phyloP scores from a whole-genome alignment of 1,140 invertebrate genomes.

The Hestina assimilis region DNA sequence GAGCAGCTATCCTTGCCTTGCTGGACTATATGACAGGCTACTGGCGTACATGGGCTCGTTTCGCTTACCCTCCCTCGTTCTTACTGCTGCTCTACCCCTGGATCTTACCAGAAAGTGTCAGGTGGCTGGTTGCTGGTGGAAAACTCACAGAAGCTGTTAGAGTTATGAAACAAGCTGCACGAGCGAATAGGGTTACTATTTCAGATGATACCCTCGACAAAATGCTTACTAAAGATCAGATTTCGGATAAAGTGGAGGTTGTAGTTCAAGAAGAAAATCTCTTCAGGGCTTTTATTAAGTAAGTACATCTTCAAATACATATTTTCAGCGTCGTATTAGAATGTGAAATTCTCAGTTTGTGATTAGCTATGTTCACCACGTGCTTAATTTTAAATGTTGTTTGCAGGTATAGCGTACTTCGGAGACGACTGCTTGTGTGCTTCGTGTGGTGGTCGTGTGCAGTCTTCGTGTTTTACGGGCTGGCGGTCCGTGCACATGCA shows the following conservation, averaged over 20 bases:
- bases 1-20: slow-evolving; percentile 83
- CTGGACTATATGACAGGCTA: slow-evolving; percentile 84
- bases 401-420: slow-evolving; percentile 50
- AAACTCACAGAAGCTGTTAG: slow-evolving; percentile 81
- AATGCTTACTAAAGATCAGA: slow-evolving; percentile 46
- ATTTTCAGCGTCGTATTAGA: not conserved
- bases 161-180: slow-evolving; percentile 81
- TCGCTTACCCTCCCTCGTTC: slow-evolving; percentile 84
- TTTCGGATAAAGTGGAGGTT: slow-evolving; percentile 36
- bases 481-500: slow-evolving; percentile 59
- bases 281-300: slow-evolving; percentile 58
- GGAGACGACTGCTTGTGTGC: slow-evolving; percentile 53
- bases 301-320: no score
- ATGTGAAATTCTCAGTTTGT: not conserved
- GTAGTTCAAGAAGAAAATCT: slow-evolving; percentile 50
- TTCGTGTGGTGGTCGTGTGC: slow-evolving; percentile 63
- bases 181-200: slow-evolving; percentile 81
- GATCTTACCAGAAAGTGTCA: slow-evolving; percentile 83
- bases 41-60: slow-evolving; percentile 85
- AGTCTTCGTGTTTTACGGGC: slow-evolving; percentile 68
- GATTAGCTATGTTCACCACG: not conserved
- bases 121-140: slow-evolving; percentile 87
- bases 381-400: not conserved
- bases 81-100: slow-evolving; percentile 82
- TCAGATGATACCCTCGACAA: slow-evolving; percentile 79